phyloP scores from a whole-genome alignment of 1,140 invertebrate species.

The Caenorhabditis inopinata region DNA sequence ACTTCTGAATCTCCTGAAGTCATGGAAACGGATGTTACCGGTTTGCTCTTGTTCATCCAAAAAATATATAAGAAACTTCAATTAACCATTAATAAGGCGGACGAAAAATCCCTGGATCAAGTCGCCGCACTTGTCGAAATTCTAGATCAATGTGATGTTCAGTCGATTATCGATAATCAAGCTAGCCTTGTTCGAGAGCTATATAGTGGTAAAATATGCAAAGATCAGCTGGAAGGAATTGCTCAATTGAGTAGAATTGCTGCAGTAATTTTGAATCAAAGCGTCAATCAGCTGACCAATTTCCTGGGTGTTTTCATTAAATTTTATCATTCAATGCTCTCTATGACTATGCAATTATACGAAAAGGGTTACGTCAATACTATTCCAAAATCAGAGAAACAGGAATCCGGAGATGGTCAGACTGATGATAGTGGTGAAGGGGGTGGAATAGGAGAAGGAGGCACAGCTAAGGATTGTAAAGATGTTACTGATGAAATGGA shows the following conservation, averaged over 20 bases:
- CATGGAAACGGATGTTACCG: background rate
- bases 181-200: background rate
- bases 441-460: slow-evolving; percentile 58
- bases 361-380: slow-evolving; percentile 84
- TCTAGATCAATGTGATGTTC: background rate
- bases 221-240: background rate
- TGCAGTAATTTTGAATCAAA: background rate
- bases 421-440: slow-evolving; percentile 53
- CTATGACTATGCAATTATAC: slow-evolving; percentile 42
- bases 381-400: slow-evolving; percentile 73
- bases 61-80: background rate
- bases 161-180: background rate
- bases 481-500: slow-evolving; percentile 92
- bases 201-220: background rate
- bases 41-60: background rate
- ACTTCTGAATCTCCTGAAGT: background rate
- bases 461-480: slow-evolving; percentile 72
- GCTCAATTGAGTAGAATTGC: background rate
- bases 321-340: slow-evolving; percentile 43
- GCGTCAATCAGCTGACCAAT: background rate
- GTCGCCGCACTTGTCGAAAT: background rate
- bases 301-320: background rate
- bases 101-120: background rate
- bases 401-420: slow-evolving; percentile 70
- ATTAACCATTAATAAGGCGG: background rate